Evolutionary conservation across 2,113 vertebrate species (phyloP).

Genomic region (Phylloscopus trochiloides): DNA sequence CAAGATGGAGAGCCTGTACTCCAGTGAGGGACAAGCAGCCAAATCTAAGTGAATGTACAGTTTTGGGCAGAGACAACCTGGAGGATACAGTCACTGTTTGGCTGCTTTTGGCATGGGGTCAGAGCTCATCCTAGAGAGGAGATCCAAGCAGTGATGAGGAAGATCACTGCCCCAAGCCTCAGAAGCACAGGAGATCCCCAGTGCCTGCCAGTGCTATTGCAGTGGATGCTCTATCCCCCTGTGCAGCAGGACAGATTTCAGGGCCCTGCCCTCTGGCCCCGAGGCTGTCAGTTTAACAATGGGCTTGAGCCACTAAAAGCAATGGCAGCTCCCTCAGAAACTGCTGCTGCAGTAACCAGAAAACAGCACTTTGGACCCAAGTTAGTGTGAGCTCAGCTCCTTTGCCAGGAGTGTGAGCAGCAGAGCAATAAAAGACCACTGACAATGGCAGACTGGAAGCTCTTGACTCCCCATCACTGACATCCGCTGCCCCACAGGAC

Average conservation of each 20-base stretch:
- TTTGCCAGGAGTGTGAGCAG: background rate
- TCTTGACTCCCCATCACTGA: background rate
- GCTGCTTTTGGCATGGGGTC: background rate
- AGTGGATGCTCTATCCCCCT: background rate
- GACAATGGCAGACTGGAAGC: background rate
- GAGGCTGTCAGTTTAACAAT: background rate
- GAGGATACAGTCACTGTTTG: background rate
- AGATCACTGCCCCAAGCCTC: background rate
- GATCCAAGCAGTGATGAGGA: background rate
- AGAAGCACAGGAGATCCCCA: background rate
- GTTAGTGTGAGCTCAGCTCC: rapidly evolving
- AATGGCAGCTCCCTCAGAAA: background rate
- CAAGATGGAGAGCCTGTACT: rapidly evolving
- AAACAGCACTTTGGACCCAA: background rate
- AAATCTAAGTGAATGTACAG: background rate
- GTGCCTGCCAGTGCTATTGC: background rate
- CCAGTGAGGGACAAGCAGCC: background rate
- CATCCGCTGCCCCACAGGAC: background rate
- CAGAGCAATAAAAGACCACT: background rate
- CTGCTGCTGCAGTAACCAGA: background rate
- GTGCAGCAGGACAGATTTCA: background rate
- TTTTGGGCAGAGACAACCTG: background rate
- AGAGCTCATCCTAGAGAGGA: background rate
- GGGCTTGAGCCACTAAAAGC: background rate
- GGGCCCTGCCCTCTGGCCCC: background rate